Base-by-base conservation (phyloP, 2,888 invertebrate species). In the Bombylius major region DNA sequence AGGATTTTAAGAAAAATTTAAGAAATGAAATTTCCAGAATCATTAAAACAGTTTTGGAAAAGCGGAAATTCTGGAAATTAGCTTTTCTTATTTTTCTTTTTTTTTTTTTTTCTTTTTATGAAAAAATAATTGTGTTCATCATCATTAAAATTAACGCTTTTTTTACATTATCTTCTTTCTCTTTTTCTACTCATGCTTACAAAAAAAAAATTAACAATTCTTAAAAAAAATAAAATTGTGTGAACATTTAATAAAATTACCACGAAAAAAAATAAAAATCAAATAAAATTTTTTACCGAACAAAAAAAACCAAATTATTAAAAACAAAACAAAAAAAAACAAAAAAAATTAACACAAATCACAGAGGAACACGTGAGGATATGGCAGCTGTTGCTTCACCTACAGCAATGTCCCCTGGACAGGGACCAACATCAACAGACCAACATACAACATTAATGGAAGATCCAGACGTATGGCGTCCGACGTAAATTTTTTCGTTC, bases 391-490 rank as follows among this genome's bases (percentile, higher is more conserved):
- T 87, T 79, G 83, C 84, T 65, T 81, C 83, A 61, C 82, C 83
- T 58, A 75, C 78, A 62, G 81, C 81, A 67, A 82, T 81, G 67
- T 77, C 78, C 69, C 77, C 79, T 65, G 81, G 82, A 64, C 82
- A 83, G 70, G 81, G 80, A 70, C 76, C 76, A 59, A 78, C 78
- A 54, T 77, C 72, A 60, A 57, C 58, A 50, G 60, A 60, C 53
- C 81, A 66, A 67, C 84, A 81, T 77, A 85, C 86, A 70, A 89
- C 90, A 60, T 82, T 90, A 66, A 90, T 91, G 89, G 90, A 90
- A 79, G 90, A 91, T 78, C 90, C 90, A 60, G 90, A 90, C 78
- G 89, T 90, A 69, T 91, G 90, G 90, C 88, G 90, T 77, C 89
- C 90, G 70, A 89, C 89, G 82, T 90, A 89, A 86, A 81, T 77